Conservation (phyloP, 2,888 invertebrate species). For the Cryptocheilus praepositus region DNA sequence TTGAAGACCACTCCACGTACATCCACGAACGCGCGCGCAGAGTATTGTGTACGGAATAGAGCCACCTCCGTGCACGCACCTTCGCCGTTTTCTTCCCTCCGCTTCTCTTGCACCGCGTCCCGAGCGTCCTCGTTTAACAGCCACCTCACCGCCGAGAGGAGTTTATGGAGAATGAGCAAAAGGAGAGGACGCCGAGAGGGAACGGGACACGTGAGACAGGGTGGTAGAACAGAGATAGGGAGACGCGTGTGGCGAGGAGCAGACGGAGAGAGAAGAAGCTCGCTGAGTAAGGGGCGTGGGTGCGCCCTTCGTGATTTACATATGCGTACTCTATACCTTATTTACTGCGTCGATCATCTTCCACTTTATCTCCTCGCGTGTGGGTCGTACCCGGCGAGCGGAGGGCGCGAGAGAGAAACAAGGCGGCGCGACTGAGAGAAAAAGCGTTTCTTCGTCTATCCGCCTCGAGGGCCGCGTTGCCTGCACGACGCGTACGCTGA, state of each 20-base stretch:
- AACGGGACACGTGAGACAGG: too few species aligned
- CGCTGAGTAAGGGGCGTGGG: slow-evolving; percentile 68
- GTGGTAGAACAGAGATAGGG: slow-evolving; percentile 5
- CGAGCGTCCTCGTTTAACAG: slow-evolving; percentile 2
- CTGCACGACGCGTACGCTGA: slow-evolving; percentile 32
- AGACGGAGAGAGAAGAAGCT: slow-evolving; percentile 30
- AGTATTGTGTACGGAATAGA: slow-evolving; percentile 49
- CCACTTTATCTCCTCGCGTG: slow-evolving; percentile 64
- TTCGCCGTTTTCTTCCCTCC: slow-evolving; percentile 17
- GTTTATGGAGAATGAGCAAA: slow-evolving; percentile 38
- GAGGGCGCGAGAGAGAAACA: slow-evolving; percentile 10
- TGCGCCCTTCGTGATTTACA: slow-evolving; percentile 74
- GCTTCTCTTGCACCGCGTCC: slow-evolving; percentile 21
- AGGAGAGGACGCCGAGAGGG: slow-evolving; percentile 15
- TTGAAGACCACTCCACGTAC: slow-evolving; percentile 51
- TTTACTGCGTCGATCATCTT: slow-evolving; percentile 72
- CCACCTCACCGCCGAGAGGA: slow-evolving; percentile 15
- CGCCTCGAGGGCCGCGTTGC: slow-evolving; percentile 16
- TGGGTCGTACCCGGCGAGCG: slow-evolving; percentile 44
- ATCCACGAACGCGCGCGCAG: slow-evolving; percentile 40
- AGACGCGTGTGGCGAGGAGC: slow-evolving; percentile 1
- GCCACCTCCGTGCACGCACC: slow-evolving; percentile 54
- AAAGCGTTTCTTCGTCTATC: slow-evolving; percentile 45
- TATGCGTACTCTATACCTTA: slow-evolving; percentile 72
- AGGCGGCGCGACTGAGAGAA: too few species aligned